Conservation (phyloP, 2,888 invertebrate genomes). For the Drosophila subquinaria region DNA sequence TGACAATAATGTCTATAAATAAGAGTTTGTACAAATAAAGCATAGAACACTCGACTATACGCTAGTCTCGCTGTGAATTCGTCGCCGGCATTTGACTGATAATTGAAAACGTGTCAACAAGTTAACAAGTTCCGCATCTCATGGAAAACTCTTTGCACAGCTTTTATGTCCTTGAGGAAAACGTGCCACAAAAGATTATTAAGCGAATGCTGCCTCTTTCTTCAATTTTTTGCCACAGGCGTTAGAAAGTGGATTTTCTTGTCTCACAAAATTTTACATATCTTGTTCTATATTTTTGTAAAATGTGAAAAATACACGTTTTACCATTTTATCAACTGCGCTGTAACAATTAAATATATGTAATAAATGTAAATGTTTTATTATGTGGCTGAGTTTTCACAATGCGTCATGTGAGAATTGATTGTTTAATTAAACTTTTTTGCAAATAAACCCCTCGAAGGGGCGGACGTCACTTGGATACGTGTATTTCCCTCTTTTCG, state of each 20-base stretch:
- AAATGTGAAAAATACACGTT: neutral
- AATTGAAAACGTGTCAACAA: slow-evolving; percentile 82
- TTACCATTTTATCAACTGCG: neutral
- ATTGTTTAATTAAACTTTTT: slow-evolving; percentile 8
- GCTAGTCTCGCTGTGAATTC: slow-evolving; percentile 30
- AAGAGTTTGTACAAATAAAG: slow-evolving; percentile 13
- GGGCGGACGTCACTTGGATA: neutral
- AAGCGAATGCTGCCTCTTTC: slow-evolving; percentile 4
- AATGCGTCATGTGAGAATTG: slow-evolving; percentile 13
- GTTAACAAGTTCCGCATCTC: slow-evolving; percentile 46
- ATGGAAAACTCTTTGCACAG: slow-evolving; percentile 29
- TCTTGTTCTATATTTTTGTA: slow-evolving; percentile 3
- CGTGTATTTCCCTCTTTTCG: slow-evolving; percentile 4
- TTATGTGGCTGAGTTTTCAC: neutral
- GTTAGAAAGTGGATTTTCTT: slow-evolving; percentile 35
- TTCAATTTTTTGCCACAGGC: slow-evolving; percentile 3
- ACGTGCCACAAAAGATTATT: slow-evolving; percentile 55
- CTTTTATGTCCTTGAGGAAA: slow-evolving; percentile 40
- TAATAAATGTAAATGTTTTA: slow-evolving; percentile 2
- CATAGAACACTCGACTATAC: neutral
- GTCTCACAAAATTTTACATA: slow-evolving; percentile 23
- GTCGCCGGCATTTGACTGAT: slow-evolving; percentile 68
- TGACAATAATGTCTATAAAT: slow-evolving; percentile 7
- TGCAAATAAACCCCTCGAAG: neutral
- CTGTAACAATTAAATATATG: neutral